Percentiles rank a stretch among this genome's conserved stretches.
Conservation (phyloP, 2,797 vertebrate genomes). For the Coilia nasus region DNA sequence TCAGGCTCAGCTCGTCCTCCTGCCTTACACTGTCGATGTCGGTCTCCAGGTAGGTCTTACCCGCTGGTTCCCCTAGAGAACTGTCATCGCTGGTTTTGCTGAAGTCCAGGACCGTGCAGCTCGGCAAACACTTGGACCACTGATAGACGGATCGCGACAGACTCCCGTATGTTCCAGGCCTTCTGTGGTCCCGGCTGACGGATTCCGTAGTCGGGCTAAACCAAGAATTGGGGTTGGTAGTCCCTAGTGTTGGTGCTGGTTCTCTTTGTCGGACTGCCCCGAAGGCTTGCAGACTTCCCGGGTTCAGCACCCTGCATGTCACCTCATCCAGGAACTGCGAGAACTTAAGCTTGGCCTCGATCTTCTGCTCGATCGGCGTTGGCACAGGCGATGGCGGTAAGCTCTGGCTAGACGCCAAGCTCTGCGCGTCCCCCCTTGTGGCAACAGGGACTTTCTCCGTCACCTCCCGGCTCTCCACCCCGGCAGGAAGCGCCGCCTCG, state of each 20-base stretch:
- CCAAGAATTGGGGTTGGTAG: slow-evolving; percentile 42
- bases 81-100: slow-evolving; percentile 65
- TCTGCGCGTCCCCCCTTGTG: slow-evolving; percentile 61
- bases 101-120: slow-evolving; percentile 79
- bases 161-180: slow-evolving; percentile 43
- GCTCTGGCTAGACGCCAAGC: slow-evolving; percentile 57
- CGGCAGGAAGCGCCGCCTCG: slow-evolving; percentile 38
- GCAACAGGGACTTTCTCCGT: not conserved
- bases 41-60: slow-evolving; percentile 69
- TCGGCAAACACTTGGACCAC: slow-evolving; percentile 72
- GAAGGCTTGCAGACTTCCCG: slow-evolving; percentile 71
- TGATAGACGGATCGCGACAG: slow-evolving; percentile 60
- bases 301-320: slow-evolving; percentile 82
- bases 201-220: slow-evolving; percentile 55
- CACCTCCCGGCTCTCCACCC: slow-evolving; percentile 60
- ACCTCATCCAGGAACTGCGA: slow-evolving; percentile 92
- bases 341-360: slow-evolving; percentile 82
- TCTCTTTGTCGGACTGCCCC: slow-evolving; percentile 58
- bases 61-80: slow-evolving; percentile 63
- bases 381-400: slow-evolving; percentile 53
- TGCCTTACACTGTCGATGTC: slow-evolving; percentile 76
- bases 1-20: slow-evolving; percentile 62
- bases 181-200: slow-evolving; percentile 52
- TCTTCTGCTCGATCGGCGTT: slow-evolving; percentile 67
- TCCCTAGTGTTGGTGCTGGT: not conserved